A percentile compares a stretch with the other conserved stretches of the same genome.
phyloP scores from a whole-genome alignment of 2,797 vertebrate genomes.

The Parotocinclus haroldoi region DNA sequence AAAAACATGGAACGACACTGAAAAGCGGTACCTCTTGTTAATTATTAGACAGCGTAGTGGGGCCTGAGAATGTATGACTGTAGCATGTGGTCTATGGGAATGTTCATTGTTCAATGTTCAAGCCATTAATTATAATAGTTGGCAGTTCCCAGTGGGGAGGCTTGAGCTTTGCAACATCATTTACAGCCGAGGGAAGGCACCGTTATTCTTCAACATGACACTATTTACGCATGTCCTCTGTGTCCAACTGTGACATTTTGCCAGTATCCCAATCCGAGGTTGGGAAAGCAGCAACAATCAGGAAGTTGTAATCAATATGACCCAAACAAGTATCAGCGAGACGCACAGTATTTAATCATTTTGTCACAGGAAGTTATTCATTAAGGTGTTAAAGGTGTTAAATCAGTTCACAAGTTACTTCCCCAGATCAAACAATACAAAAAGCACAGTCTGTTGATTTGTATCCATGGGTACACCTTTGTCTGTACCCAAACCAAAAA shows the following conservation, averaged over 20 bases:
- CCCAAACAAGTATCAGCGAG: no score
- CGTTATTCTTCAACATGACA: constrained; percentile 47
- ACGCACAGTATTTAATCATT: no score
- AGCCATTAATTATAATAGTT: constrained; percentile 54
- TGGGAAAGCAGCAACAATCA: constrained; percentile 1
- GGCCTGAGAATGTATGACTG: constrained; percentile 7
- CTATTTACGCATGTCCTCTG: constrained; percentile 47
- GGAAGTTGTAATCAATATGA: constrained; percentile 3
- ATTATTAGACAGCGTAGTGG: constrained; percentile 45
- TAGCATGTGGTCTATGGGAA: constrained; percentile 42
- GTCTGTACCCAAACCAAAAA: no score
- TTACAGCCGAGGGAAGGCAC: constrained; percentile 30
- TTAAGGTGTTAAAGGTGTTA: not conserved
- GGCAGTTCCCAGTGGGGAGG: constrained; percentile 47
- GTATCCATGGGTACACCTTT: no score
- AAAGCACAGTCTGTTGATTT: no score
- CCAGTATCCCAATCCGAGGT: constrained; percentile 19
- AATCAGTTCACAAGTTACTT: no score
- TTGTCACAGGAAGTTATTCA: not conserved
- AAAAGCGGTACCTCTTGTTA: constrained; percentile 41
- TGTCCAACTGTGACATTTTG: constrained; percentile 28
- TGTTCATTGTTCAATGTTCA: no score
- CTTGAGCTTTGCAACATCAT: constrained; percentile 2
- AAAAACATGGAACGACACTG: constrained; percentile 4
- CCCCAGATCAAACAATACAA: no score